These are phyloP conservation scores for Syndactyla subalaris DNA, from an alignment of 2,797 vertebrate species.

Conservation along the genomic window DNA sequence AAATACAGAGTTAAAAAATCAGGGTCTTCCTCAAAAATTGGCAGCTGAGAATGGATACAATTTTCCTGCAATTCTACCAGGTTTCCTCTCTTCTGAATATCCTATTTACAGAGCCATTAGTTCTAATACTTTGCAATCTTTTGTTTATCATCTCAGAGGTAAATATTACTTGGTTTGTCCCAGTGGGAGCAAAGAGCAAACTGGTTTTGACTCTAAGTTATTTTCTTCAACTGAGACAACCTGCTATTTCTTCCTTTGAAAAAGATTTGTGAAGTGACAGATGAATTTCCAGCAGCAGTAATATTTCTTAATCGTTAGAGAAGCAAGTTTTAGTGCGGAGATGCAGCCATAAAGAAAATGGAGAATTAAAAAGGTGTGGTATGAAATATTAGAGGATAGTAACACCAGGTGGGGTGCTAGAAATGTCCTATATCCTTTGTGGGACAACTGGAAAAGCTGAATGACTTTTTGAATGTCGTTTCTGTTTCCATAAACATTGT, in stretches of 20 bases:
- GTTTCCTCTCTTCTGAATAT: slow-evolving; percentile 43
- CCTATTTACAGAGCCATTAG: slow-evolving; percentile 67
- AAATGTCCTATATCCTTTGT: neutral
- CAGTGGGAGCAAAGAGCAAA: slow-evolving; percentile 41
- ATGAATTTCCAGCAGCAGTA: slow-evolving; percentile 68
- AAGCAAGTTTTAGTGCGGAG: slow-evolving; percentile 34
- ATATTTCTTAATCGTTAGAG: slow-evolving; percentile 60
- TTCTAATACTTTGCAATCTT: slow-evolving; percentile 73
- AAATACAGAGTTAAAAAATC: neutral
- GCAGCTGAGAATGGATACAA: slow-evolving; percentile 43
- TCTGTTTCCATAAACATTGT: neutral
- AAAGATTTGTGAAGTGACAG: slow-evolving; percentile 70
- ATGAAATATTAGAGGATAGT: slow-evolving; percentile 55
- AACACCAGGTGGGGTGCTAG: slow-evolving; percentile 10
- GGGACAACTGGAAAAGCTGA: neutral
- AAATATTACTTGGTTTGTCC: slow-evolving; percentile 66
- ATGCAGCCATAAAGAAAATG: slow-evolving; percentile 46
- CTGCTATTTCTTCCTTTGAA: slow-evolving; percentile 73
- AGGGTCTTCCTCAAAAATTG: slow-evolving; percentile 10
- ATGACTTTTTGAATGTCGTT: neutral
- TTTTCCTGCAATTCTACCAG: slow-evolving; percentile 58
- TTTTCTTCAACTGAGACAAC: slow-evolving; percentile 62
- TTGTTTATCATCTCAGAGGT: slow-evolving; percentile 75
- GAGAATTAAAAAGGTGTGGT: slow-evolving; percentile 47
- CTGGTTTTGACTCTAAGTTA: slow-evolving; percentile 14